Evolutionary conservation across 2,113 vertebrate genomes (phyloP), one percentile per base, ranked within the genome.

Genomic region (Rhizomys pruinosus): DNA sequence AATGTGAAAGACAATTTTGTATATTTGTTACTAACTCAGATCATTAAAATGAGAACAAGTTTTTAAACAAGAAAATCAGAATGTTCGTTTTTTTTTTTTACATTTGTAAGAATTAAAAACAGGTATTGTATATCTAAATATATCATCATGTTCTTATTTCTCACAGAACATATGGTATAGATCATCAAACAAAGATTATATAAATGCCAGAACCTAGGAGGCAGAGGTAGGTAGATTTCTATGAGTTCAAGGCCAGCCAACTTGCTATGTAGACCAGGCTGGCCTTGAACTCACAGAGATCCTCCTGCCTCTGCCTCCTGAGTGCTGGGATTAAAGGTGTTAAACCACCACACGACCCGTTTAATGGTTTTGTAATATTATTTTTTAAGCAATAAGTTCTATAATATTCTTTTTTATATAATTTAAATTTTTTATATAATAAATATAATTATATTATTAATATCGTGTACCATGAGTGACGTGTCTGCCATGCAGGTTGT

Each of bases 1-100:
- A 98, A 98, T 98, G 98, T 98, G 98, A 98, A 98, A 97, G 97
- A 97, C 97, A 98, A 97, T 98, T 98, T 98, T 98, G 98, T 98
- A 98, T 97, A 98, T 97, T 97, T 98, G 98, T 98, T 98, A 98
- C 98, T 98, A 98, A 98, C 98, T 98, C 97, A 98, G 98, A 97
- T 98, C 97, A 98, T 98, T 98, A 98, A 98, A 98, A 95, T 97
- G 93, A 97, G 98, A 98, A 98, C 97, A 97, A 79, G 97, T 98
- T 98, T 98, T 98, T 97, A 98, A 98, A 97, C 97, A 98, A 98
- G 73, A 97, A 93, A 57, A 95, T 97, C 68, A 97, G 42, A 97
- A 97, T n/a, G 97, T 95, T 98, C 96, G 96, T 94, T 37, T 97
- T 90, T 81, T 84, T 80, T 39, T 84, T 81, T 76, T 92, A 72